Percentiles rank a stretch among this genome's conserved stretches.
Conservation (phyloP, 2,888 invertebrate genomes). For the Branchellion lobata region DNA sequence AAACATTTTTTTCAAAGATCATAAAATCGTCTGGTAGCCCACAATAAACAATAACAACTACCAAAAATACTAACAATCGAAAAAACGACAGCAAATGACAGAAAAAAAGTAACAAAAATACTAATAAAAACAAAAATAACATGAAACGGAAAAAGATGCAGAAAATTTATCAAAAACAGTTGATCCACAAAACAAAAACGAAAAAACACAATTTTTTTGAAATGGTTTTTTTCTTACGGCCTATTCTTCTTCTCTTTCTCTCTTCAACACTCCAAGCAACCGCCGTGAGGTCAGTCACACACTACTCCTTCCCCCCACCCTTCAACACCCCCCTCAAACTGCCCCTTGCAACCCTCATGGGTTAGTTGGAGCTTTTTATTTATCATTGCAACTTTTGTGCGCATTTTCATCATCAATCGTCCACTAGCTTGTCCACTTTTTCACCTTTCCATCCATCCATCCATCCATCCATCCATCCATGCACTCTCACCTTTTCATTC, state of each 20-base stretch:
- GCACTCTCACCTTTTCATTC: no score
- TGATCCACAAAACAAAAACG: not conserved
- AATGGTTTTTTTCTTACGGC: no score
- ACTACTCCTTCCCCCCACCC: not conserved
- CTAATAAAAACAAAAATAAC: not conserved
- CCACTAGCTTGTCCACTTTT: no score
- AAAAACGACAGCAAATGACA: no score
- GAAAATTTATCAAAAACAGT: not conserved
- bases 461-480: no score
- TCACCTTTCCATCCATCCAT: no score
- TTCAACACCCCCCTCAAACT: conserved; percentile 3
- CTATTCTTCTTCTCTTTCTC: not conserved
- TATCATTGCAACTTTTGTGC: not conserved
- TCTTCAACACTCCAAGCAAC: not conserved
- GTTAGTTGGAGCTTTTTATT: not conserved
- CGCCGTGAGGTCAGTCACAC: not conserved
- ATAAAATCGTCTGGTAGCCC: no score
- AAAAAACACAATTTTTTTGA: not conserved
- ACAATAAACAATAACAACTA: no score
- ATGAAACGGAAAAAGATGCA: not conserved
- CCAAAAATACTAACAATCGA: no score
- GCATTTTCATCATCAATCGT: no score
- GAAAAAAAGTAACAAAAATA: no score
- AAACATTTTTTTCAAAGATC: no score
- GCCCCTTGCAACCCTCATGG: not conserved